phyloP scores from a whole-genome alignment of 2,888 invertebrate species.

The Scaeva pyrastri region DNA sequence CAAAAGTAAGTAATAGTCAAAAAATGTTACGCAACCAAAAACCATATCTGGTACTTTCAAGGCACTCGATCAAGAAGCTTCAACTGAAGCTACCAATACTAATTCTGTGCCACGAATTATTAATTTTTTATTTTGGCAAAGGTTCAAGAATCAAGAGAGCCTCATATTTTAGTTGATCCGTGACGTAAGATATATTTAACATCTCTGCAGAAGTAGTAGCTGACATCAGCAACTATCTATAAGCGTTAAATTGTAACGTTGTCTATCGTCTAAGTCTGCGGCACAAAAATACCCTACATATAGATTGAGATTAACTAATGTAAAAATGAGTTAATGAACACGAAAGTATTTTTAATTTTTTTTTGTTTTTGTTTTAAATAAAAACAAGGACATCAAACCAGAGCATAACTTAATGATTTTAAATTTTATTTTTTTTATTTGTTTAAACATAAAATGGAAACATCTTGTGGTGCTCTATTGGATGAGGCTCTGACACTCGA shows the following conservation, averaged over 20 bases:
- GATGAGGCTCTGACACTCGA: slow-evolving; percentile 31
- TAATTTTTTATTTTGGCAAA: background rate
- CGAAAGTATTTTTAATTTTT: slow-evolving; percentile 28
- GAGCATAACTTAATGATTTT: slow-evolving; percentile 70
- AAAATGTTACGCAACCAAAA: too few relatives aligned
- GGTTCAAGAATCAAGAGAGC: background rate
- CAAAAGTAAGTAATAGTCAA: too few relatives aligned
- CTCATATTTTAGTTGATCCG: slow-evolving; percentile 8
- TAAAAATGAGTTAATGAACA: slow-evolving; percentile 63
- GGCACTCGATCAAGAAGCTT: too few relatives aligned
- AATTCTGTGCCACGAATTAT: background rate
- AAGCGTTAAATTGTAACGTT: background rate
- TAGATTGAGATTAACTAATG: background rate
- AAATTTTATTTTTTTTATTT: slow-evolving; percentile 2
- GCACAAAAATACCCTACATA: too few relatives aligned
- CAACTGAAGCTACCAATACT: background rate
- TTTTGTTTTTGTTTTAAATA: too few relatives aligned
- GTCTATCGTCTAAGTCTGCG: background rate
- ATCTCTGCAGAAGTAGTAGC: background rate
- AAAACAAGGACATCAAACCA: slow-evolving; percentile 51
- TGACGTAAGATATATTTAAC: slow-evolving; percentile 8
- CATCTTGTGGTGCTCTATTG: slow-evolving; percentile 42
- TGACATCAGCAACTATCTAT: slow-evolving; percentile 1
- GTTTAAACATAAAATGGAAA: slow-evolving; percentile 29
- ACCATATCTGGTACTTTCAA: too few relatives aligned